phyloP scores from a whole-genome alignment of 2,888 invertebrate species.

The Sarcophaga variegata region DNA sequence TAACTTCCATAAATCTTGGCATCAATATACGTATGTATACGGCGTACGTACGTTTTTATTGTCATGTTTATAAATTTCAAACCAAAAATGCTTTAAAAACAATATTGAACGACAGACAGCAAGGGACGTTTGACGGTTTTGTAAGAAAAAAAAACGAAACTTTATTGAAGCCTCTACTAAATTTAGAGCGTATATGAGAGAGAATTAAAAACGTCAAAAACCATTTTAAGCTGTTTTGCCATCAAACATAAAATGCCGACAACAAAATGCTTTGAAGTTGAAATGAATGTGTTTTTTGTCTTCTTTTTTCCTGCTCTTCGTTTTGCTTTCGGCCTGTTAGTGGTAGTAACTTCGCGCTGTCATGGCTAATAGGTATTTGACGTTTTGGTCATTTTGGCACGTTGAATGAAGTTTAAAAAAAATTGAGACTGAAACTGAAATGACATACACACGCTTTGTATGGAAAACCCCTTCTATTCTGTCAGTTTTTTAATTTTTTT shows the following conservation, averaged over 20 bases:
- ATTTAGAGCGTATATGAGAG: slow-evolving; percentile 66
- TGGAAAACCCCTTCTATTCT: slow-evolving; percentile 31
- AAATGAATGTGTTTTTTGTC: slow-evolving; percentile 53
- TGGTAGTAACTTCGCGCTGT: slow-evolving; percentile 61
- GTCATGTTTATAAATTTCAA: slow-evolving; percentile 36
- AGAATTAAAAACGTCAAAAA: slow-evolving; percentile 78
- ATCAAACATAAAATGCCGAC: slow-evolving; percentile 64
- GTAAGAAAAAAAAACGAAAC: slow-evolving; percentile 19
- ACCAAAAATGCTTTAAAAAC: slow-evolving; percentile 42
- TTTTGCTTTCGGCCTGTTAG: slow-evolving; percentile 66
- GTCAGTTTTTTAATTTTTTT: background rate
- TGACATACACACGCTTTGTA: slow-evolving; percentile 15
- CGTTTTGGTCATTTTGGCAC: slow-evolving; percentile 73
- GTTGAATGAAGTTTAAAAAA: slow-evolving; percentile 22
- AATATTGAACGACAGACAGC: slow-evolving; percentile 57
- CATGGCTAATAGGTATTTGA: slow-evolving; percentile 67
- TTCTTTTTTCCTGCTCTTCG: too few relatives aligned
- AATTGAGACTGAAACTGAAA: slow-evolving; percentile 28
- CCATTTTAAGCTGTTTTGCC: slow-evolving; percentile 75
- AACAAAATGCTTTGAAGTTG: slow-evolving; percentile 68
- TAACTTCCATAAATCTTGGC: slow-evolving; percentile 70
- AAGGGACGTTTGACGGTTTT: slow-evolving; percentile 60
- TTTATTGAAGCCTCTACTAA: slow-evolving; percentile 63
- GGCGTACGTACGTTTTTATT: slow-evolving; percentile 12
- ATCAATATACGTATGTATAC: slow-evolving; percentile 46